These are phyloP conservation scores for Enteromius trimaculatus DNA, from an alignment of 2,797 vertebrate species.

Conservation along the genomic window DNA sequence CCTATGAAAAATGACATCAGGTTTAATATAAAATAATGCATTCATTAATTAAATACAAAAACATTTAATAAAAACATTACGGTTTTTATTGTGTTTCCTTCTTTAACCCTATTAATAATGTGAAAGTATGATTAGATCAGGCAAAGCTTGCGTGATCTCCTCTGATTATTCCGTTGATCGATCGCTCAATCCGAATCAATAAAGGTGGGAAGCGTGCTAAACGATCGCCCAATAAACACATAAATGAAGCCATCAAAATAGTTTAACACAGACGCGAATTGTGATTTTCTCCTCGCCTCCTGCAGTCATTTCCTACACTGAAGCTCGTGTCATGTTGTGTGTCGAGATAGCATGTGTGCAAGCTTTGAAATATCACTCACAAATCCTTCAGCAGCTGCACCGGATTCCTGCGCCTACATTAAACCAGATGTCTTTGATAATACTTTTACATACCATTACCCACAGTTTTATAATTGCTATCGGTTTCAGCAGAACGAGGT, in stretches of 20 bases:
- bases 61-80: neutral
- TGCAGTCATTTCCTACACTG: conserved; percentile 16
- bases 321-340: conserved; percentile 12
- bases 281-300: neutral
- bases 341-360: conserved; percentile 9
- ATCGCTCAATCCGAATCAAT: conserved; percentile 1
- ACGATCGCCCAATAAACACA: conserved; percentile 48
- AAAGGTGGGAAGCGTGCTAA: conserved; percentile 5
- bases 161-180: neutral
- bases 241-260: conserved; percentile 39
- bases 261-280: conserved; percentile 33
- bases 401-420: neutral
- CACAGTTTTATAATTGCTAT: neutral
- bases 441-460: neutral
- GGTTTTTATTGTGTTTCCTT: neutral
- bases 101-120: neutral
- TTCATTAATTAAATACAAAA: neutral
- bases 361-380: neutral
- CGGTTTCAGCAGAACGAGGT: neutral
- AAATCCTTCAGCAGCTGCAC: conserved; percentile 35
- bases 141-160: neutral
- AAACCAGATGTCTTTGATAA: conserved; percentile 18
- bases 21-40: neutral
- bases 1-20: neutral
- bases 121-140: neutral